Conservation (phyloP, 2,797 vertebrate genomes). For the Notoglanidium macrostoma region DNA sequence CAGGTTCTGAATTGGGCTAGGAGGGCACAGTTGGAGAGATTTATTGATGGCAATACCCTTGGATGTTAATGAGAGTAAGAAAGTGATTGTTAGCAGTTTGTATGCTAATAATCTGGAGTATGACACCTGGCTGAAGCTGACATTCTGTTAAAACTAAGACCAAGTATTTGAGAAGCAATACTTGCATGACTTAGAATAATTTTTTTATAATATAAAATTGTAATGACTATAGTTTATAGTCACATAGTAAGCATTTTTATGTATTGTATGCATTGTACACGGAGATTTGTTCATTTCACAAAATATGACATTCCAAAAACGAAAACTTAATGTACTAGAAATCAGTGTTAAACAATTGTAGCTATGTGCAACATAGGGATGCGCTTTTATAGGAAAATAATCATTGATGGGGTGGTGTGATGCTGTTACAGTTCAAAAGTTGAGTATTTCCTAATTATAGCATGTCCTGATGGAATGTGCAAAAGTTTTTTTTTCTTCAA, state of each 20-base stretch:
- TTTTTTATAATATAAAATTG: neutral
- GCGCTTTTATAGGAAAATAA: neutral
- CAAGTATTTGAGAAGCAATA: neutral
- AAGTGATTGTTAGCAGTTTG: conserved; percentile 20
- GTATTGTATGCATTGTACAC: neutral
- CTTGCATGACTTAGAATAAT: neutral
- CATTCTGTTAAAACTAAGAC: neutral
- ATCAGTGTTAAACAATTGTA: neutral
- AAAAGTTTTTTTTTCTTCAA: too few species aligned
- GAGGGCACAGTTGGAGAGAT: conserved; percentile 33
- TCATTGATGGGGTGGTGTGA: neutral
- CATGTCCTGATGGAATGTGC: neutral
- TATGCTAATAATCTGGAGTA: neutral
- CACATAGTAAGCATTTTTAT: neutral
- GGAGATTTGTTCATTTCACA: neutral
- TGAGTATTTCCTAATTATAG: neutral
- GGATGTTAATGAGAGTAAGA: conserved; percentile 27
- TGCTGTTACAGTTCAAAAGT: neutral
- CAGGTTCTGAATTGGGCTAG: conserved; percentile 35
- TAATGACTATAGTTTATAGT: neutral
- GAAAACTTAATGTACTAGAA: neutral
- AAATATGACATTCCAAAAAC: neutral
- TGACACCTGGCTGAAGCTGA: neutral
- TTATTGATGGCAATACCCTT: conserved; percentile 43
- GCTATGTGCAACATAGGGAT: neutral